Evolutionary conservation across 2,888 invertebrate genomes (phyloP), one percentile per base, ranked within the genome.

Genomic region (Aporophyla lueneburgensis): DNA sequence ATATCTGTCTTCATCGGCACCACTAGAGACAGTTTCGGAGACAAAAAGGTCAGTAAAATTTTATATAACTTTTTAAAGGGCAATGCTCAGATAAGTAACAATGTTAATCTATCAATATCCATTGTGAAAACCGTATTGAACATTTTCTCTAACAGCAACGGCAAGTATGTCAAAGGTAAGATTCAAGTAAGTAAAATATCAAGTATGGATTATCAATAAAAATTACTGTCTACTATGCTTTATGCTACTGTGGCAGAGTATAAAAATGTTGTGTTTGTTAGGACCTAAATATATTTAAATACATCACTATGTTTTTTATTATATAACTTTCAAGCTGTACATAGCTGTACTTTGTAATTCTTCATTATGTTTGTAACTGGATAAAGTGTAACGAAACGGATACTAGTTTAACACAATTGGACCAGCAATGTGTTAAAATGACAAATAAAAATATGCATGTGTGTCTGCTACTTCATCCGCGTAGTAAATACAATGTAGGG

Each of bases 1-100:
- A 97, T 98, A 67, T 98, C 99, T 0, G 91, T 99, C 49, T 99
- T 99, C 95, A 97, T 99, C 71, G 99, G 99, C 1, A 98, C 98
- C 5, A 99, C 99, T 0, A 97, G 99, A 91, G 98, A 99, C 93
- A 98, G 97, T 92, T 99, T 98, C 93, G 98, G 98, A 88, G 97
- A 97, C 5, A 98, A 98, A 96, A 97, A 97, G 96, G 98, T 98
- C 91, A 89, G 90, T 90, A 1, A 14, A 2, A 6, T 27, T 9
- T 33, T 12, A 12, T 33, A 21, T 49, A 10, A 19, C 16, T 56
- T 14, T 54, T 43, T 16, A 16, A 16, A n/a, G 40, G 33, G 27
- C 12, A 56, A 67, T 54, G 24, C 19, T 33, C 21, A 19, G 1
- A 21, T 7, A 21, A 49, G 7, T 40, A 62, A 1, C n/a, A 4